Base-by-base conservation (phyloP, 2,113 vertebrate species). In the Daphoenositta chrysoptera region DNA sequence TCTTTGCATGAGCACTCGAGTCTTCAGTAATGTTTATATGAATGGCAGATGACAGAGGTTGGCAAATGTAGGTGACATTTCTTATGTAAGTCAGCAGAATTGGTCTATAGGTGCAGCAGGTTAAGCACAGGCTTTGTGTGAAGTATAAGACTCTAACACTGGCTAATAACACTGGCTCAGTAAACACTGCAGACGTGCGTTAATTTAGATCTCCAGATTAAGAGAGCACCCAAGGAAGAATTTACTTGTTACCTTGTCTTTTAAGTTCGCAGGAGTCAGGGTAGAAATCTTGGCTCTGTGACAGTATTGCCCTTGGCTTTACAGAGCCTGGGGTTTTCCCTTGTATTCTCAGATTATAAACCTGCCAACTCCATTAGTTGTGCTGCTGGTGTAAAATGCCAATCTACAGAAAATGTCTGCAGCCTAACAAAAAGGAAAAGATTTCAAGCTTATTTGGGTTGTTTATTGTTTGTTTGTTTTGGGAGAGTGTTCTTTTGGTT, bases 151-250 rank as follows among this genome's bases (percentile, higher is more conserved):
- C 45, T 77, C 44, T 39, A 51, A 51, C 72, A 23, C 8, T 23
- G 50, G 53, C 54, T 90, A 73, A 24, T 87, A 63, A 21, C 11
- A 20, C 35, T 16, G 60, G 60, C 66, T 84, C 18, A 30, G 87
- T 90, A 92, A 87, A 37, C 15, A 54, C 64, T 11, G 48, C 44
- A 94, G 78, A 78, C 3, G 0, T 27, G 1, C 64, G 7, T 94
- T 96, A 94, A 95, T 94, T 96, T 95, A 93, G 93, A 96, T 96
- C 31, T 84, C 12, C 80, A 87, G 94, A 94, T 93, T 93, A 93
- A 66, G 71, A 83, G 5, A 81, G 39, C 57, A 83, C 47, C 28
- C 51, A 83, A 81, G 37, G 87, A 71, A 64, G 69, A 81, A 63
- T 12, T 20, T 56, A 54, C 12, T 66, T 81, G 22, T 86, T 90